phyloP scores from a whole-genome alignment of 2,797 vertebrate species.

The Falco rusticolus region DNA sequence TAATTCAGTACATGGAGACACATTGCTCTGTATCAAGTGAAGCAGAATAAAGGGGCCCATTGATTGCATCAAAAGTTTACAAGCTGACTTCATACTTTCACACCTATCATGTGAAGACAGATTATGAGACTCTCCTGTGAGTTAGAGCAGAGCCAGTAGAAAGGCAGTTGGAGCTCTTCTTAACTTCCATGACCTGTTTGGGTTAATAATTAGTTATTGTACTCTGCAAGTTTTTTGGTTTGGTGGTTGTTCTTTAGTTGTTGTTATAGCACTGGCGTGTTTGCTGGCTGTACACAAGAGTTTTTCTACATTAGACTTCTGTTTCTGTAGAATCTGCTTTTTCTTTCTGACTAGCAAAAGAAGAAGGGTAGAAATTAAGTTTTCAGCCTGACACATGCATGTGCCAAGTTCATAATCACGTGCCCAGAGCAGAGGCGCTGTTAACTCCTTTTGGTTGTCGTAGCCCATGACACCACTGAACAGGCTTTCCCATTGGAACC shows the following conservation, averaged over 20 bases:
- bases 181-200: neutral
- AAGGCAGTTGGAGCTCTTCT: neutral
- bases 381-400: neutral
- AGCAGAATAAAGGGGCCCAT: conserved; percentile 11
- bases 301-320: neutral
- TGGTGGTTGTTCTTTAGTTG: neutral
- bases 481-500: neutral
- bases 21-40: neutral
- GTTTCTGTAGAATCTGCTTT: neutral
- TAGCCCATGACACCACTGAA: neutral
- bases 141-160: neutral
- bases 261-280: rapidly evolving
- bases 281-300: neutral
- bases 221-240: neutral
- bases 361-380: neutral
- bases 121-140: neutral
- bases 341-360: neutral
- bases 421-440: neutral
- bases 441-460: neutral
- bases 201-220: neutral
- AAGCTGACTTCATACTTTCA: neutral
- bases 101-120: neutral
- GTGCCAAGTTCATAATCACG: neutral
- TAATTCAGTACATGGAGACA: neutral
- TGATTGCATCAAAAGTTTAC: conserved; percentile 34